Base-by-base conservation (phyloP, 2,888 invertebrate species). In the Mesoligia furuncula region DNA sequence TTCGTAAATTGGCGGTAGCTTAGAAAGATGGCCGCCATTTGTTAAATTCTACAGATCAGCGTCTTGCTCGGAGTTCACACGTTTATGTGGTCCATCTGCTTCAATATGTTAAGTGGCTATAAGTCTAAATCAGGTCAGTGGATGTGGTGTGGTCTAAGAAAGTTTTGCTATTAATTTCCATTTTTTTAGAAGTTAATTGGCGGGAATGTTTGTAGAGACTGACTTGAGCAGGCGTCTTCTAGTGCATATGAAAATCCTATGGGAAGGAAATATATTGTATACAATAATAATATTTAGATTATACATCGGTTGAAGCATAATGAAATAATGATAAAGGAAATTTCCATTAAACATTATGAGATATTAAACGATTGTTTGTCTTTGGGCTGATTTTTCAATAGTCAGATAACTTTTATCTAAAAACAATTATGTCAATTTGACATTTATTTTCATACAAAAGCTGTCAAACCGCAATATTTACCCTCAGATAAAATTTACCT, bases 1-100 rank as follows among this genome's bases (percentile, higher is more conserved):
- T 89, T 27, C 77, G 71, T 80, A 87, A 88, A 90, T 90, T 87
- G 88, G 88, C 84, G 85, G 87, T 87, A 79, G 73, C 83, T 83
- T 77, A 80, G 88, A 92, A 86, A 88, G 86, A 93, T 92, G 81
- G 91, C 87, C 36, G 79, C 83, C 83, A 93, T 93, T 92, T 92
- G 90, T 93, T 89, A 90, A 88, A 90, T 90, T 89, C 88, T 89
- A 85, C 86, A 85, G 81, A 89, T 87, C 86, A 84, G 76, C 76
- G 71, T 59, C 66, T 81, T 69, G 13, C 66, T 75, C 27, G 42
- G 65, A 67, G 59, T 65, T 77, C 75, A 77, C 74, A 71, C 68
- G 73, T 51, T 75, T 84, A 64, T 67, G 77, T 73, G 73, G 86
- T 84, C 86, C 79, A 85, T 87, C 85, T 85, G 75, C 85, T 85